Conservation (phyloP, 2,797 vertebrate species). For the Characodon lateralis region DNA sequence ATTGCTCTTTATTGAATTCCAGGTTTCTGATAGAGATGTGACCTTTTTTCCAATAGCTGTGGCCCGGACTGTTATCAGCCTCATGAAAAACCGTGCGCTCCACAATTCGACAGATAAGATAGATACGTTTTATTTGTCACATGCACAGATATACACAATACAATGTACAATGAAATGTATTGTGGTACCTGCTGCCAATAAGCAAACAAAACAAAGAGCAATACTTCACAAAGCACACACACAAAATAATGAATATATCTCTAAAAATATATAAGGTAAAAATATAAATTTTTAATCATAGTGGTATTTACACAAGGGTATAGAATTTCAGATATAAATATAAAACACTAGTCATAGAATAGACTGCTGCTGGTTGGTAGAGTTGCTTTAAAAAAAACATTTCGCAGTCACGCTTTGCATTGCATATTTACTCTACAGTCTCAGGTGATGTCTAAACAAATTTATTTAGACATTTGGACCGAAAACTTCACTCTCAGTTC, state of each 20-base stretch:
- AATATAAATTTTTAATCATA: no score
- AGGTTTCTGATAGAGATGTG: conserved; percentile 48
- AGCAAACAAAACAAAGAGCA: no score
- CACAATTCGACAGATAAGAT: background rate
- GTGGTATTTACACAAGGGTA: no score
- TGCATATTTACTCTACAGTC: conserved; percentile 3
- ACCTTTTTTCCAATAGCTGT: conserved; percentile 34
- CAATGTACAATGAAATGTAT: no score
- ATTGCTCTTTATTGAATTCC: conserved; percentile 24
- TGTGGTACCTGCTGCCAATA: no score
- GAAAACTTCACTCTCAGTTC: conserved; percentile 22
- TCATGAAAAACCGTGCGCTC: background rate
- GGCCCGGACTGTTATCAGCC: conserved; percentile 8
- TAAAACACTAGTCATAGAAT: conserved; percentile 16
- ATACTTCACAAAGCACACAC: no score
- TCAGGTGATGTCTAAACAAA: conserved; percentile 11
- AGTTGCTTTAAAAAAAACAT: background rate
- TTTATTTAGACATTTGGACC: conserved; percentile 21
- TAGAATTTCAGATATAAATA: no score
- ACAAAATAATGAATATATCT: no score
- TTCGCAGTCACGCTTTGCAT: conserved; percentile 11
- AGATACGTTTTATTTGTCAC: no score
- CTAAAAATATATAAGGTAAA: no score
- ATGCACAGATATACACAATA: no score
- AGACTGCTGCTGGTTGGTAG: background rate